These are phyloP conservation scores for Bubo bubo DNA, from an alignment of 2,113 vertebrate genomes.

Conservation along the genomic window DNA sequence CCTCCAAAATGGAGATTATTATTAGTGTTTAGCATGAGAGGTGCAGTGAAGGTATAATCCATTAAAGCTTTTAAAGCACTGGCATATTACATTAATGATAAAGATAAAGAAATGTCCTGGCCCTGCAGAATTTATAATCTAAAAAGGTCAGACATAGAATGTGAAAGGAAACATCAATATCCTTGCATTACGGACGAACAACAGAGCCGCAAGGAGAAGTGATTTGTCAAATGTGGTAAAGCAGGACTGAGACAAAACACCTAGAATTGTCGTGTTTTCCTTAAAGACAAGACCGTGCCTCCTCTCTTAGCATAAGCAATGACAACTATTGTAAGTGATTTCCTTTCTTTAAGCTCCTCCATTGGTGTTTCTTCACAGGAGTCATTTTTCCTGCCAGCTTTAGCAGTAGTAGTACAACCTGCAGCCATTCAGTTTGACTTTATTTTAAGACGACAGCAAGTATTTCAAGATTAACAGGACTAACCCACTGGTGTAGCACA, in stretches of 20 bases:
- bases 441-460: neutral
- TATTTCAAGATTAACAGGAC: neutral
- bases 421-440: neutral
- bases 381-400: neutral
- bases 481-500: neutral
- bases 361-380: neutral
- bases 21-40: slow-evolving; percentile 1
- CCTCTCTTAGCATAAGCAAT: neutral
- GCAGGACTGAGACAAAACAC: neutral
- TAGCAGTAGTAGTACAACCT: neutral
- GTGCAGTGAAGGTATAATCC: slow-evolving; percentile 2
- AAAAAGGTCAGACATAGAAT: slow-evolving; percentile 13
- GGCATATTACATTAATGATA: slow-evolving; percentile 23
- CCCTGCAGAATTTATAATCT: slow-evolving; percentile 5
- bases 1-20: neutral
- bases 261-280: neutral
- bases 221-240: slow-evolving; percentile 19
- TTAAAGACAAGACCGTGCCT: neutral
- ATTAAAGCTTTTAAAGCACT: slow-evolving; percentile 16
- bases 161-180: slow-evolving; percentile 19
- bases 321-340: neutral
- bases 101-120: slow-evolving; percentile 8
- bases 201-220: neutral
- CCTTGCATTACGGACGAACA: neutral
- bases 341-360: neutral